Percentiles rank a stretch among this genome's conserved stretches.
phyloP scores from a whole-genome alignment of 2,888 invertebrate genomes.

The Ectemnius lituratus region DNA sequence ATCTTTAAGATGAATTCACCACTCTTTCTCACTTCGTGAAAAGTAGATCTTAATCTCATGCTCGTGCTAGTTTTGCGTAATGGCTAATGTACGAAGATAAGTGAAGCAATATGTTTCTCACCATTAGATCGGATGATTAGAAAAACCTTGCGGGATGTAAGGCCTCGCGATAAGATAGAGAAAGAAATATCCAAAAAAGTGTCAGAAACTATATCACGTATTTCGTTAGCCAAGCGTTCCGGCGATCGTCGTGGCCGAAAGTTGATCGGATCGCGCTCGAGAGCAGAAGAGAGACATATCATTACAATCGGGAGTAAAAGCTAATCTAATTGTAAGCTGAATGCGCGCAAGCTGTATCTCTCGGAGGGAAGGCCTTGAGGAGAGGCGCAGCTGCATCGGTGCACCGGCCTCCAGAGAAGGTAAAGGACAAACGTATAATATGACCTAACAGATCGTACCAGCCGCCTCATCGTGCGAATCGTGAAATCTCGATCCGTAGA shows the following conservation, averaged over 20 bases:
- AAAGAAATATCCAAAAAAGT: conserved; percentile 41
- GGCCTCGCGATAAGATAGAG: conserved; percentile 67
- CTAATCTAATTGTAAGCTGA: conserved; percentile 35
- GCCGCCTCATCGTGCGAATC: conserved; percentile 56
- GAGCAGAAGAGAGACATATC: conserved; percentile 13
- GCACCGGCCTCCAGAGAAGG: conserved; percentile 61
- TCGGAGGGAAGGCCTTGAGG: conserved; percentile 50
- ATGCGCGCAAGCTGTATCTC: conserved; percentile 37
- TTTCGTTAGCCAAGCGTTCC: conserved; percentile 21
- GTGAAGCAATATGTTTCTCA: conserved; percentile 39
- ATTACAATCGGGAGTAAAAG: conserved; percentile 23
- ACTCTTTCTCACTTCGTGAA: background rate
- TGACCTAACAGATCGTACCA: conserved; percentile 57
- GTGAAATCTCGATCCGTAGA: conserved; percentile 66
- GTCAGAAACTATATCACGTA: conserved; percentile 24
- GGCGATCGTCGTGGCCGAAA: conserved; percentile 7
- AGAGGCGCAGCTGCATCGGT: conserved; percentile 65
- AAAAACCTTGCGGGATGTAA: conserved; percentile 39
- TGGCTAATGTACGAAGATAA: conserved; percentile 48
- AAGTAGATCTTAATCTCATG: background rate
- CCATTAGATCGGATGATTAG: conserved; percentile 50
- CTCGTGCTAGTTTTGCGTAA: too few relatives aligned
- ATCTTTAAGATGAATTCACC: conserved; percentile 34
- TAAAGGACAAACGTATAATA: conserved; percentile 68
- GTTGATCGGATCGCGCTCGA: conserved; percentile 24